These are phyloP conservation scores for Cyclargus thomasi DNA, from an alignment of 1,140 invertebrate species.

Conservation along the genomic window DNA sequence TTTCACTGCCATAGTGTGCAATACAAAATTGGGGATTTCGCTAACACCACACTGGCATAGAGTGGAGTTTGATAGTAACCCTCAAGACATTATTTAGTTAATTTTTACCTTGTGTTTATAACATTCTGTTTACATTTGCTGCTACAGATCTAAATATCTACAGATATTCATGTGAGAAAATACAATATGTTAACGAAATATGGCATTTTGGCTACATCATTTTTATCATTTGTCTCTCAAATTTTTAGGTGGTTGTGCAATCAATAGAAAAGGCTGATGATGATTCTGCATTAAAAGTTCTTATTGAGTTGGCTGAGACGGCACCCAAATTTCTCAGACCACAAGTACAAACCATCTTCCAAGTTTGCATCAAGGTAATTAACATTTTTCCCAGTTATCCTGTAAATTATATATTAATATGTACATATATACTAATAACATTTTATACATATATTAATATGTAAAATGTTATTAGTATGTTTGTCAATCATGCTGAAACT, in stretches of 20 bases:
- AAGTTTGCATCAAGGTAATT: slow-evolving; percentile 91
- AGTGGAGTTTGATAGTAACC: slow-evolving; percentile 62
- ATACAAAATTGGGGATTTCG: slow-evolving; percentile 51
- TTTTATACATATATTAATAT: too few species aligned
- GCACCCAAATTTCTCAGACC: slow-evolving; percentile 93
- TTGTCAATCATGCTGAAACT: too few species aligned
- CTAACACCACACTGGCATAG: slow-evolving; percentile 52
- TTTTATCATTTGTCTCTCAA: not conserved
- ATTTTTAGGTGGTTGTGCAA: slow-evolving; percentile 80
- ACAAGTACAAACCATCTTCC: slow-evolving; percentile 90
- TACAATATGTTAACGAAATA: too few species aligned
- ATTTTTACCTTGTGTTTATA: too few species aligned
- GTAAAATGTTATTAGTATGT: too few species aligned
- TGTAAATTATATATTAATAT: too few species aligned
- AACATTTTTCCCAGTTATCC: slow-evolving; percentile 9
- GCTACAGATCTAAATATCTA: too few species aligned
- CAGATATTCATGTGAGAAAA: too few species aligned
- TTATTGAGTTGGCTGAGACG: slow-evolving; percentile 95
- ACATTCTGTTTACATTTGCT: too few species aligned
- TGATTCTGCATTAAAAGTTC: slow-evolving; percentile 91
- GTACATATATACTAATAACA: too few species aligned
- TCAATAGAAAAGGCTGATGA: slow-evolving; percentile 91
- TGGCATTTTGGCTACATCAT: too few species aligned
- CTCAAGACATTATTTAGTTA: slow-evolving; percentile 39
- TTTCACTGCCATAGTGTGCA: slow-evolving; percentile 49